These are phyloP conservation scores for Cyanoramphus novaezelandiae DNA, from an alignment of 2,113 vertebrate species.

Conservation along the genomic window DNA sequence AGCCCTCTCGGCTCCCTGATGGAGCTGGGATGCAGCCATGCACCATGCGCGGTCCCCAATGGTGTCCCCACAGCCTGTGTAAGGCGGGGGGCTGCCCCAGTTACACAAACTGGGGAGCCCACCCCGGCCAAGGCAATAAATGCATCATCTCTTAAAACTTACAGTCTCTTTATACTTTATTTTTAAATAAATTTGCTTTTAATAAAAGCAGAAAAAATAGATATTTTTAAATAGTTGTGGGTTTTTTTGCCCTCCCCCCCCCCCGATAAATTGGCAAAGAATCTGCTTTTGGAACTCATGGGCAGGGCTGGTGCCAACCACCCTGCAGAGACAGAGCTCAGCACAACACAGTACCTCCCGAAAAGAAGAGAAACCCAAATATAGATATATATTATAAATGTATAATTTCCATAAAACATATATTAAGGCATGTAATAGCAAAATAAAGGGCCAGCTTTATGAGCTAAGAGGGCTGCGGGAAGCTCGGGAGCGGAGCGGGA, in stretches of 20 bases:
- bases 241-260: not conserved
- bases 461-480: conserved; percentile 43
- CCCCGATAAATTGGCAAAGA: conserved; percentile 58
- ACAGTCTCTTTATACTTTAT: conserved; percentile 64
- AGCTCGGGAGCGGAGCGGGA: not conserved
- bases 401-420: conserved; percentile 77
- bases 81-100: not conserved
- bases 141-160: conserved; percentile 17
- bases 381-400: conserved; percentile 69
- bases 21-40: not conserved
- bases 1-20: not conserved
- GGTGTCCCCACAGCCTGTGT: not conserved
- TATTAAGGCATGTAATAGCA: conserved; percentile 84
- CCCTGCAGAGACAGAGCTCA: not conserved
- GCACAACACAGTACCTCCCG: conserved; percentile 26
- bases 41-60: not conserved
- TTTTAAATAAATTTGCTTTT: conserved; percentile 80
- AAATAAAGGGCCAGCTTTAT: conserved; percentile 79
- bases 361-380: conserved; percentile 57
- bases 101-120: not conserved
- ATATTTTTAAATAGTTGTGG: conserved; percentile 63
- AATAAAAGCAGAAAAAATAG: conserved; percentile 77
- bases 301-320: not conserved
- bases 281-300: not conserved
- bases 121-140: conserved; percentile 35